Evolutionary conservation across 2,797 vertebrate species (phyloP).

Genomic region (Chanos chanos): DNA sequence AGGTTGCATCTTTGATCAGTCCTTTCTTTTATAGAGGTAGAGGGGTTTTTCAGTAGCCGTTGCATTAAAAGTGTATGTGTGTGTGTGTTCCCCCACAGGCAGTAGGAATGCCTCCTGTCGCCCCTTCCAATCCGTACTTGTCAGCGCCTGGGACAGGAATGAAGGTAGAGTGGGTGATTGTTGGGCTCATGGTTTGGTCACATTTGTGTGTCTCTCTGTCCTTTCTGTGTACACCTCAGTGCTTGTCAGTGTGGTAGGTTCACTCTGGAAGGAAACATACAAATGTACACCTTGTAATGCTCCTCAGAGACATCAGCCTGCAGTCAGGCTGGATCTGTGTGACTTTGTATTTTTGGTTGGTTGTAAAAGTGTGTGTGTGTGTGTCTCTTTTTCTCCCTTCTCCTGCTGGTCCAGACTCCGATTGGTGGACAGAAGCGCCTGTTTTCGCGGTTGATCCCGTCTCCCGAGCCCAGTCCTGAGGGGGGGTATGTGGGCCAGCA

Average conservation of each 20-base stretch:
- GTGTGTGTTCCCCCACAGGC: too few relatives aligned
- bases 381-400: neutral
- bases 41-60: too few relatives aligned
- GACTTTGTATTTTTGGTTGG: slow-evolving; percentile 2
- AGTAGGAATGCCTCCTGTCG: slow-evolving; percentile 78
- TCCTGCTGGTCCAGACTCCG: slow-evolving; percentile 71
- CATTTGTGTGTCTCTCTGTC: neutral
- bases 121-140: slow-evolving; percentile 65
- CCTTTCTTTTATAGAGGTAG: too few relatives aligned
- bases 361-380: neutral
- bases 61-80: too few relatives aligned
- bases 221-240: too few relatives aligned
- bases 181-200: neutral
- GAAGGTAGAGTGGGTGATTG: slow-evolving; percentile 64
- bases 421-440: slow-evolving; percentile 85
- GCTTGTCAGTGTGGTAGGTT: too few relatives aligned
- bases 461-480: slow-evolving; percentile 89
- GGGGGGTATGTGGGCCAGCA: slow-evolving; percentile 90
- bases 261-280: too few relatives aligned
- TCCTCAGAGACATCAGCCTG: too few relatives aligned
- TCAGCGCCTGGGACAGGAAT: slow-evolving; percentile 67
- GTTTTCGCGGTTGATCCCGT: slow-evolving; percentile 85
- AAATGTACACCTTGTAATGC: too few relatives aligned
- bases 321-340: neutral
- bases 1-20: neutral